Evolutionary conservation across 2,113 vertebrate genomes (phyloP), one percentile per base, ranked within the genome.

Genomic region (Sterrhoptilus dennistouni): DNA sequence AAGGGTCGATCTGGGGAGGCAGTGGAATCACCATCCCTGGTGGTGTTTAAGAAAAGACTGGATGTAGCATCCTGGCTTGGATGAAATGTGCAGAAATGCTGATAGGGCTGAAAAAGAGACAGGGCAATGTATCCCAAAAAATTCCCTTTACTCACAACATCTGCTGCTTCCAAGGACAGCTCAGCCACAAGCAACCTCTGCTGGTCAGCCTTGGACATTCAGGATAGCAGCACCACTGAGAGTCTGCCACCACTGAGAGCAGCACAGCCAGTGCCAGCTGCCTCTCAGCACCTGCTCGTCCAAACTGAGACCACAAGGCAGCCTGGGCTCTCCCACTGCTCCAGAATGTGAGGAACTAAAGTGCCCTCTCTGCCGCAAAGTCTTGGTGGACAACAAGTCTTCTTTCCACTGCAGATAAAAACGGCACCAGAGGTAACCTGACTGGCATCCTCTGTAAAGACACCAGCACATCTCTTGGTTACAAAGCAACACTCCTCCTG

Each of bases 291-390:
- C 5, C 38, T 21, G 5, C 47, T 53, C 27, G 49, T 31, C 49
- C 68, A 12, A 12, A 11, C 1, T 4, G 35, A 38, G 52, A 5
- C 9, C 9, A 4, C 0, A 0, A 3, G 18, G n/a, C 28, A 68
- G 57, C 0, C 0, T 1, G 6, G 45, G 27, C 65, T 47, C 17
- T 50, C 21, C 65, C 14, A 10, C 27, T 1, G 1, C 22, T n/a
- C 38, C 38, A 12, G 20, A 59, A 21, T 5, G 3, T 6, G 3
- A 42, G 12, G 40, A 36, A 19, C 19, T 15, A 19, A 56, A n/a
- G 35, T 4, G 13, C 13, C 29, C 16, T 33, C 53, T 53, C n/a
- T 40, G 49, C 22, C 6, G 17, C 44, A 7, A 12, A 24, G 33
- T 5, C 24, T 31, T 9, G 8, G 24, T 16, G 9, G 16, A 31